Evolutionary conservation across 2,113 vertebrate species (phyloP).

Genomic region (Syrmaticus mikado): DNA sequence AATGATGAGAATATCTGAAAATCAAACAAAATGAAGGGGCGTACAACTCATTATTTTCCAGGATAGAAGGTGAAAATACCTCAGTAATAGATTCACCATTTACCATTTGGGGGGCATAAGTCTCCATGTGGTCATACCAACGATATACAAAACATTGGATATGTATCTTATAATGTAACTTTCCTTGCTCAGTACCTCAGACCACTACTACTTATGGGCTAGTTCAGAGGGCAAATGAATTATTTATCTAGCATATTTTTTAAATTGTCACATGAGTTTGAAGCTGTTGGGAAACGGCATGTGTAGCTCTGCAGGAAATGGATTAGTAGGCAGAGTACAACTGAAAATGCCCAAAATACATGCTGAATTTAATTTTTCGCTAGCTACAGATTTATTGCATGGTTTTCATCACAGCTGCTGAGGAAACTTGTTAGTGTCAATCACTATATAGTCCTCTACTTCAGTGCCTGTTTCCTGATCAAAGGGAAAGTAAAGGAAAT

Average conservation of each 20-base stretch:
- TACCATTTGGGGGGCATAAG: background rate
- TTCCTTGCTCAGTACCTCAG: background rate
- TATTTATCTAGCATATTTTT: conserved; percentile 24
- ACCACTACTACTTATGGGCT: background rate
- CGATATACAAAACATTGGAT: background rate
- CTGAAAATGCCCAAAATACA: background rate
- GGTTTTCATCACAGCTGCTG: background rate
- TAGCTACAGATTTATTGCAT: background rate
- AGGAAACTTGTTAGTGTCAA: background rate
- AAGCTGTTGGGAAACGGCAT: background rate
- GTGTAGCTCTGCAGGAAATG: background rate
- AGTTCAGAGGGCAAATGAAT: background rate
- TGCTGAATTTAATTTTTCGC: background rate
- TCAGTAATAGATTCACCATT: background rate
- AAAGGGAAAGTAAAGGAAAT: background rate
- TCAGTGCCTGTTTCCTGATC: background rate
- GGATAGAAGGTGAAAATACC: background rate
- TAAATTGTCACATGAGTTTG: background rate
- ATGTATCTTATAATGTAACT: background rate
- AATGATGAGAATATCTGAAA: background rate
- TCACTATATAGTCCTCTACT: background rate
- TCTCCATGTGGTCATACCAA: background rate
- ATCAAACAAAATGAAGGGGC: background rate
- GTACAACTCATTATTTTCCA: background rate
- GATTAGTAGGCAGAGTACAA: background rate